Evolutionary conservation across 2,888 invertebrate genomes (phyloP), one percentile per base, ranked within the genome.

Genomic region (Parochlus steinenii): DNA sequence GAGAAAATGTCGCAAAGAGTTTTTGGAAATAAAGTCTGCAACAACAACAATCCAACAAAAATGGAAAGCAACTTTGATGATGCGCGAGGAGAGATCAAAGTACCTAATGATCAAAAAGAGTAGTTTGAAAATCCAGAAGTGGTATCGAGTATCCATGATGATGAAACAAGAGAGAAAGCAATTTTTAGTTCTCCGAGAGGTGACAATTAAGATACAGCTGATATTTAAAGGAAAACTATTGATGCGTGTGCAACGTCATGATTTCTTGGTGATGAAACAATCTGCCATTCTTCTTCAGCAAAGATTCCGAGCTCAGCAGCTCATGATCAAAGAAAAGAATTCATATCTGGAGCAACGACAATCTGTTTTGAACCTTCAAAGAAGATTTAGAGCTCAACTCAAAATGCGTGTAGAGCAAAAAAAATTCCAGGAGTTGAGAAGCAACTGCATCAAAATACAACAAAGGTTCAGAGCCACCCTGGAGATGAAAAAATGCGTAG

Each of bases 51-150:
- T 57, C 30, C 58, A 58, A 40, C 44, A 31, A 18, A 54, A 49
- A 27, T 56, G 51, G 42, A 48, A 56, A 29, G 58, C 61, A n/a
- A 55, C 49, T 10, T 28, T 46, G 20, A 4, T 26, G 14, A 50
- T 49, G 48, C 41, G 41, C 39, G 20, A 26, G 1, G 26, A 42
- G 11, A 40, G 45, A 37, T 12, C 37, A 3, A 36, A 48, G 3
- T 61, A 46, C 41, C n/a, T 39, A 20, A 14, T 34, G 1, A 33
- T 45, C 29, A 42, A 40, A 18, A 38, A 36, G 11, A 44, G 51
- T 2, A 45, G 46, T n/a, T 33, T 62, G 6, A 41, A 41, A 1
- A 46, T 68, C 11, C 71, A 71, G 48, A 46, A 42, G 2, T 54
- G 51, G 38, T 64, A 55, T 42, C 56, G 56, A 46, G 62, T 65